Conservation (phyloP, 2,888 invertebrate genomes). For the Scaptomyza reducta region DNA sequence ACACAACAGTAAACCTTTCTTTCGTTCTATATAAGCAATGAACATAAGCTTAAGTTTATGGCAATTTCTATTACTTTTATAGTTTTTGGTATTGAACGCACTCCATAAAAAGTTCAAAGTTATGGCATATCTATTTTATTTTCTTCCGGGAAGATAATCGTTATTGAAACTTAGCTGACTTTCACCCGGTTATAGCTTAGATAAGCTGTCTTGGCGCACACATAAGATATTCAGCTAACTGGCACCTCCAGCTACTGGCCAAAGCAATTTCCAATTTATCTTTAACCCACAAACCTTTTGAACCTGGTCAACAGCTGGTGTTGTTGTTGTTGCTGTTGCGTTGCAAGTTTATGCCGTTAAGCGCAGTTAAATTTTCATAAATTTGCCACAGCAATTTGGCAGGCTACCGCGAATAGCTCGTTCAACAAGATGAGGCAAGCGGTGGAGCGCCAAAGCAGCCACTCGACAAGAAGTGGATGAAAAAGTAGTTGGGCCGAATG, state of each 20-base stretch:
- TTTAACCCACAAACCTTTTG: conserved; percentile 69
- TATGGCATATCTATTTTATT: not conserved
- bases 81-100: not conserved
- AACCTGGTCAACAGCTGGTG: conserved; percentile 37
- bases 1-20: too few species aligned
- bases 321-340: conserved; percentile 14
- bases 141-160: conserved; percentile 25
- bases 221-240: conserved; percentile 37
- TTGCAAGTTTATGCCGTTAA: conserved; percentile 49
- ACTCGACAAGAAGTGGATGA: conserved; percentile 19
- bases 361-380: conserved; percentile 58
- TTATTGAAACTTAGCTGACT: conserved; percentile 19
- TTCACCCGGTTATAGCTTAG: conserved; percentile 26
- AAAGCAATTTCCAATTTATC: conserved; percentile 57
- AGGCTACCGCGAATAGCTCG: conserved; percentile 53
- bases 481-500: conserved; percentile 22
- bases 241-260: conserved; percentile 51
- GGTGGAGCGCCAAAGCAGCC: conserved; percentile 33
- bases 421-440: conserved; percentile 34
- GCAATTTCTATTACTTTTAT: too few species aligned
- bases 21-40: too few species aligned
- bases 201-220: conserved; percentile 19
- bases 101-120: not conserved
- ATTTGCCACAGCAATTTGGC: conserved; percentile 60
- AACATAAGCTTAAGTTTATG: too few species aligned